Conservation (phyloP, 2,888 invertebrate genomes). For the Drosophila tanythrix region DNA sequence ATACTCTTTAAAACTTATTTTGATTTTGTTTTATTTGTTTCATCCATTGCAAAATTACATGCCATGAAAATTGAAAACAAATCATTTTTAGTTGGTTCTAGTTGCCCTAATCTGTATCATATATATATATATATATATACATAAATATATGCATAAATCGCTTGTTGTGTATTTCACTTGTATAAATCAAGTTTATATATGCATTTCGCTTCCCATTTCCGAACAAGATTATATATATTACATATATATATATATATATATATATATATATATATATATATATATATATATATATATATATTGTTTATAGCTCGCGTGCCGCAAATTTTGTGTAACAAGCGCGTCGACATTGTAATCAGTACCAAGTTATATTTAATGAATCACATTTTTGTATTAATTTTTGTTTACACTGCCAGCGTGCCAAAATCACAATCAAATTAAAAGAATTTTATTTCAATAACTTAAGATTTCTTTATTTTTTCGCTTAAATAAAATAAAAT, state of each 20-base stretch:
- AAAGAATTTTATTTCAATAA: neutral
- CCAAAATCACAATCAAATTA: constrained; percentile 32
- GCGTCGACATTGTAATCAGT: constrained; percentile 36
- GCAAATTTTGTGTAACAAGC: constrained; percentile 37
- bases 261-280: neutral
- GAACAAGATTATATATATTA: no score
- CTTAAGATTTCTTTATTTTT: neutral
- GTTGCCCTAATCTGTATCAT: neutral
- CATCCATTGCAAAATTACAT: neutral
- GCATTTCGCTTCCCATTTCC: neutral
- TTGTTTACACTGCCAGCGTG: constrained; percentile 28
- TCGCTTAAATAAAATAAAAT: neutral
- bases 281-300: neutral
- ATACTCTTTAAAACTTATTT: neutral
- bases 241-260: neutral
- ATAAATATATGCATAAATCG: constrained; percentile 34
- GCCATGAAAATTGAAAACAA: constrained; percentile 3
- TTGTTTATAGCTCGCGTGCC: constrained; percentile 52
- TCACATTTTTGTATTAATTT: constrained; percentile 22
- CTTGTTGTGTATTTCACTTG: constrained; percentile 42
- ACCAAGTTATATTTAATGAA: constrained; percentile 27
- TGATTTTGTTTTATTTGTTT: neutral
- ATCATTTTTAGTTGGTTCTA: neutral
- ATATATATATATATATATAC: neutral
- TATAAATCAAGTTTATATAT: constrained; percentile 58